Evolutionary conservation across 2,888 invertebrate genomes (phyloP).

Genomic region (Stenchaetothrips biformis): DNA sequence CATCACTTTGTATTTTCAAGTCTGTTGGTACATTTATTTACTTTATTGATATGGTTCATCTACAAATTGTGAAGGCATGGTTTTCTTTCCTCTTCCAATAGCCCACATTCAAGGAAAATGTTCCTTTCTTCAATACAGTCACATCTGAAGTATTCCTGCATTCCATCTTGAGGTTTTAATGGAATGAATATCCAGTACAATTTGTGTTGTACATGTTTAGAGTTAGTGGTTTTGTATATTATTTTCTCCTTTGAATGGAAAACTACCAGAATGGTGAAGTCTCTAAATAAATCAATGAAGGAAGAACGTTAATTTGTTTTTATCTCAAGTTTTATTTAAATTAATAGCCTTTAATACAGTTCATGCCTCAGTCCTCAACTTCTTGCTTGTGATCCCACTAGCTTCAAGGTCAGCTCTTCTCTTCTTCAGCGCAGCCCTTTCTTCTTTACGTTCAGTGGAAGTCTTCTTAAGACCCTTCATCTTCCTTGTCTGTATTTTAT

Average conservation of each 20-base stretch:
- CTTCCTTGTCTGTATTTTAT: slow-evolving; percentile 80
- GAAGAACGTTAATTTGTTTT: not conserved
- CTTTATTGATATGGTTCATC: not conserved
- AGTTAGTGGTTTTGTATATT: not conserved
- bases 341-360: not conserved
- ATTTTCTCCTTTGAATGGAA: not conserved
- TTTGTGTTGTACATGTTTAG: not conserved
- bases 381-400: not conserved
- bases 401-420: not conserved
- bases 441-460: slow-evolving; percentile 50
- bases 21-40: not conserved
- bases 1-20: not conserved
- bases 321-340: not conserved
- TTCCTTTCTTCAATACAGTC: not conserved
- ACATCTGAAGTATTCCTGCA: not conserved
- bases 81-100: not conserved
- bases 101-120: not conserved
- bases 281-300: not conserved
- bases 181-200: not conserved
- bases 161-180: not conserved
- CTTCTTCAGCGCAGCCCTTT: not conserved
- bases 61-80: not conserved
- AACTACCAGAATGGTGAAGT: not conserved
- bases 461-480: slow-evolving; percentile 83
- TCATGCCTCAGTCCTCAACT: not conserved